These are phyloP conservation scores for Scaptomyza cyrtandrae DNA, from an alignment of 2,888 invertebrate species.

Conservation along the genomic window DNA sequence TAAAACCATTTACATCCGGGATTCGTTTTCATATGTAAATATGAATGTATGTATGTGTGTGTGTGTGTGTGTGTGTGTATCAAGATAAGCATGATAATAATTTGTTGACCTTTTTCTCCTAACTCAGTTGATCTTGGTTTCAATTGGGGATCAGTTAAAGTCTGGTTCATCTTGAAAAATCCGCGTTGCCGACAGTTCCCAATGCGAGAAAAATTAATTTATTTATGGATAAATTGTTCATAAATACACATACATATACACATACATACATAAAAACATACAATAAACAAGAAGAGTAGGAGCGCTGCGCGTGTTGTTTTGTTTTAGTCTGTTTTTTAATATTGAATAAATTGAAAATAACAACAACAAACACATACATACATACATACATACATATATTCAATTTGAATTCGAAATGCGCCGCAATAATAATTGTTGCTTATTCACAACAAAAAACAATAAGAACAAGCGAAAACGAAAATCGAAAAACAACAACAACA, in stretches of 20 bases:
- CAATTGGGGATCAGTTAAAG: slow-evolving; percentile 36
- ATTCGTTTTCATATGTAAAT: slow-evolving; percentile 4
- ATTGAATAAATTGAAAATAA: slow-evolving; percentile 38
- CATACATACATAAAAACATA: slow-evolving; percentile 6
- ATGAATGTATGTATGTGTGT: slow-evolving; percentile 1
- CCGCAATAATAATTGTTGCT: slow-evolving; percentile 56
- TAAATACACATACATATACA: slow-evolving; percentile 11
- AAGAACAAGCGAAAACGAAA: slow-evolving; percentile 54
- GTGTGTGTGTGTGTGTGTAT: slow-evolving; percentile 4
- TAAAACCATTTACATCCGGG: slow-evolving; percentile 36
- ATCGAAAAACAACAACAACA: slow-evolving; percentile 57
- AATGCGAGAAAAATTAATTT: slow-evolving; percentile 52
- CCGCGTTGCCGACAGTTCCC: slow-evolving; percentile 15
- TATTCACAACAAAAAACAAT: slow-evolving; percentile 33
- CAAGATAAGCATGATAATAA: too few species aligned
- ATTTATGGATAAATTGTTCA: slow-evolving; percentile 41
- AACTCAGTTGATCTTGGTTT: slow-evolving; percentile 50
- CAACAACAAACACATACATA: slow-evolving; percentile 9
- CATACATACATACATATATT: slow-evolving; percentile 8
- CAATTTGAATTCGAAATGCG: slow-evolving; percentile 62
- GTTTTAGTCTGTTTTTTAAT: slow-evolving; percentile 42
- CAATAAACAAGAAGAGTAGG: slow-evolving; percentile 41
- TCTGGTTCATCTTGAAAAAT: slow-evolving; percentile 36
- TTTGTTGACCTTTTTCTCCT: slow-evolving; percentile 45
- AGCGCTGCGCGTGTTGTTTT: slow-evolving; percentile 23